Percentiles rank a stretch among this genome's conserved stretches.
Evolutionary conservation across 2,888 invertebrate genomes (phyloP).

Genomic region (Drosophila suboccidentalis): DNA sequence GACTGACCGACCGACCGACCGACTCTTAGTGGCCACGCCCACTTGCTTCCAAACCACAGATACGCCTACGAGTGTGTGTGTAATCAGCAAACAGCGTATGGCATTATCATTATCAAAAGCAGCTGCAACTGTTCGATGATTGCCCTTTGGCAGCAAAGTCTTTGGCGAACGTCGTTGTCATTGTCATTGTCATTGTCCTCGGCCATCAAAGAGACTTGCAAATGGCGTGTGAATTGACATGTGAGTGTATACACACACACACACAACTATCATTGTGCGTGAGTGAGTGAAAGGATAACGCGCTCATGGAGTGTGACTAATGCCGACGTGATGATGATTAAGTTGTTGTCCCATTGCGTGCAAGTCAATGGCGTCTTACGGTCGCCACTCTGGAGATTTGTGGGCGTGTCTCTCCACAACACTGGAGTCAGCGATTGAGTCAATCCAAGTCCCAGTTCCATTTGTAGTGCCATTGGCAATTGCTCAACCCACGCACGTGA

Average conservation of each 20-base stretch:
- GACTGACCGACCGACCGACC: conserved; percentile 14
- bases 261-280: conserved; percentile 19
- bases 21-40: background rate
- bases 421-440: conserved; percentile 28
- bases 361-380: conserved; percentile 53
- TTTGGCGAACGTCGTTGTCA: conserved; percentile 52
- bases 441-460: conserved; percentile 44
- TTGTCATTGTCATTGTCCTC: conserved; percentile 49
- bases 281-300: conserved; percentile 61
- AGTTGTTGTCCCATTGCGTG: conserved; percentile 68
- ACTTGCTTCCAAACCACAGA: background rate
- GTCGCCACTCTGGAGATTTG: conserved; percentile 23
- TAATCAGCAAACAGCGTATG: conserved; percentile 60
- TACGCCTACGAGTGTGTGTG: conserved; percentile 15
- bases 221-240: conserved; percentile 72
- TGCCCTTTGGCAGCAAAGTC: conserved; percentile 32
- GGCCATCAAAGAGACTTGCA: conserved; percentile 76
- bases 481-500: conserved; percentile 66
- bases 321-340: conserved; percentile 78
- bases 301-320: conserved; percentile 70
- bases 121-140: conserved; percentile 51
- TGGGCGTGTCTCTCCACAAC: conserved; percentile 46
- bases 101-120: conserved; percentile 65
- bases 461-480: conserved; percentile 44
- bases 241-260: conserved; percentile 38